Base-by-base conservation (phyloP, 1,140 invertebrate genomes). In the Mamestra configurata region DNA sequence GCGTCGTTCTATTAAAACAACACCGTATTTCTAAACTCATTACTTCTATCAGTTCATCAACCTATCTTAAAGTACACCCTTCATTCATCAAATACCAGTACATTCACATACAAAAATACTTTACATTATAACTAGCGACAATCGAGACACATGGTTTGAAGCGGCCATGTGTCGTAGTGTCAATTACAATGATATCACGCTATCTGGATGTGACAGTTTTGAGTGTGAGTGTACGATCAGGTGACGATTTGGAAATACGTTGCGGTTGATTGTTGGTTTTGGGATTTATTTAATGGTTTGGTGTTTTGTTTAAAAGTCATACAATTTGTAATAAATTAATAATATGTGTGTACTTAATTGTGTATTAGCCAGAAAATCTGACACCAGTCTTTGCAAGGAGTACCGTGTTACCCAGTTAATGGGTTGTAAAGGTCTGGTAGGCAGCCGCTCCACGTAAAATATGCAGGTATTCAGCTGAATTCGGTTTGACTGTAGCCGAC, bases 121-220 rank as follows among this genome's bases (percentile, higher is more conserved):
- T 43, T 70, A 15, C n/a, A 51, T 20, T 64, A 6, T 31, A 40
- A 3, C n/a, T 10, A 35, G 35, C n/a, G 61, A 35, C 20, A 78
- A 51, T 66, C 37, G 40, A 43, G 11, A 70, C 66, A 70, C 22
- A 70, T 70, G 66, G 20, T 49, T 27, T 0, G 18, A 22, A 0
- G 1, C 18, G 24, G 66, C 66, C 66, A 70, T 70, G 40, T 70
- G 66, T 70, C 40, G 20, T 0, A 49, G 37, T 70, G 43, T 70
- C 40, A n/a, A 70, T 70, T 70, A 70, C 66, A 70, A 6, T 27
- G 66, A 70, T 70, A 70, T 46, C 40, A 57, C 18, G 22, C 15
- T 70, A 70, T 70, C 66, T 70, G 40, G 66, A 70, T 70, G 66
- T 70, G 66, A 70, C 66, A 70, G 37, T 70, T 70, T 49, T 24